Evolutionary conservation across 2,888 invertebrate species (phyloP), one percentile per base, ranked within the genome.

Genomic region (Synanthedon tipuliformis): DNA sequence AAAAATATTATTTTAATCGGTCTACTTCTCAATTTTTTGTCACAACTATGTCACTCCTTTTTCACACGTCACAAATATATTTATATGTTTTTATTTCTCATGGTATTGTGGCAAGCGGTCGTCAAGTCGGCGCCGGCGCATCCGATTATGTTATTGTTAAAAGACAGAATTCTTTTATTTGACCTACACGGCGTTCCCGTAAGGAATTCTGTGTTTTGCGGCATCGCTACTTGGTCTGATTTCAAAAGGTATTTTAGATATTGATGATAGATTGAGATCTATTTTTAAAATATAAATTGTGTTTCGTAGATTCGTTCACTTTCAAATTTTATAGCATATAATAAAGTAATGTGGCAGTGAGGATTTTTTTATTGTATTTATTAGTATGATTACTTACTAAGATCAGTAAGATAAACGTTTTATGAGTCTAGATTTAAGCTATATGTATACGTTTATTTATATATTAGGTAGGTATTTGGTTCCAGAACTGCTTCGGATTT

Each of bases 111-210:
- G 52, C 67, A 64, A 69, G 69, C 71, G 69, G 69, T 77, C 81
- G 84, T 67, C 84, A 62, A 63, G 66, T 65, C 78, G 84, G 84
- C 84, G 84, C 83, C 81, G 68, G 77, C 75, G 79, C 79, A 75
- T 71, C 77, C 78, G 78, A 81, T 79, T 80, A 78, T 81, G 81
- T 82, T 81, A 82, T 82, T 82, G 81, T 82, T 76, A 75, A 73
- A 75, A 73, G 68, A 71, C 74, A 69, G 58, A 77, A 78, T 82
- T 80, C 82, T 78, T 84, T 83, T 84, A 82, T 83, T 80, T 81
- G 79, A 82, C 75, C 78, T 76, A 78, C 72, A 76, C 73, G 78
- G 75, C 75, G 75, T 78, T 78, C 77, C 63, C 71, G 61, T 60
- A 59, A 61, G 66, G 68, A 68, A 70, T 72, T 67, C 64, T 65